Evolutionary conservation across 2,797 vertebrate species (phyloP), one percentile per base, ranked within the genome.

Genomic region (Bradypodion pumilum): DNA sequence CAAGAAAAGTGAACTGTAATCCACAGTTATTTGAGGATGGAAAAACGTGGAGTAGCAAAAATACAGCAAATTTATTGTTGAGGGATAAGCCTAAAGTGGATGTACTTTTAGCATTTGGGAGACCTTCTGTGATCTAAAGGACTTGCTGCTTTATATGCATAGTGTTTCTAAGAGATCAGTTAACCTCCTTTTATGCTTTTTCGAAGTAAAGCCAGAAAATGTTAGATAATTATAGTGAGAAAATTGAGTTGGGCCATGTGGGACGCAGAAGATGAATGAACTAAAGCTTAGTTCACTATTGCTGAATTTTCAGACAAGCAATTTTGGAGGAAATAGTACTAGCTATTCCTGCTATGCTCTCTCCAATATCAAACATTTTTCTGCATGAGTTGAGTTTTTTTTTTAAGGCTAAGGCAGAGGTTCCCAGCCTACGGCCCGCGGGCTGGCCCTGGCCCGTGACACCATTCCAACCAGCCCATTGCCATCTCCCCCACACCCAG

Each of bases 191-290:
- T 73, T 44, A 35, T 44, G 75, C 60, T 29, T 85, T 78, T 72
- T 7, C 21, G 32, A 78, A 66, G 60, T 42, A 44, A 32, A 65
- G 68, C 62, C 85, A 70, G 0, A 2, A 69, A 7, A 37, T 84
- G 32, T 86, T 44, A 66, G 16, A 32, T n/a, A 86, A 86, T 8
- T n/a, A 73, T 5, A 16, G 76, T 81, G 32, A 81, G 65, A 69
- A 60, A 77, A 70, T 62, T 86, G 73, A 81, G 42, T n/a, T 72
- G 73, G 49, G 63, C 65, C 82, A 35, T 60, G 49, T 69, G 59
- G 56, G 76, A 84, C 40, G 32, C 56, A 73, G 68, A 72, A 79
- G 76, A 84, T 79, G 56, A 84, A 84, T 78, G 69, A 84, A 84
- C 42, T 70, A 78, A 84, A 62, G 66, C 74, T 84, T 72, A 60